These are phyloP conservation scores for Chrysomela aeneicollis DNA, from an alignment of 2,888 invertebrate species.

Conservation along the genomic window DNA sequence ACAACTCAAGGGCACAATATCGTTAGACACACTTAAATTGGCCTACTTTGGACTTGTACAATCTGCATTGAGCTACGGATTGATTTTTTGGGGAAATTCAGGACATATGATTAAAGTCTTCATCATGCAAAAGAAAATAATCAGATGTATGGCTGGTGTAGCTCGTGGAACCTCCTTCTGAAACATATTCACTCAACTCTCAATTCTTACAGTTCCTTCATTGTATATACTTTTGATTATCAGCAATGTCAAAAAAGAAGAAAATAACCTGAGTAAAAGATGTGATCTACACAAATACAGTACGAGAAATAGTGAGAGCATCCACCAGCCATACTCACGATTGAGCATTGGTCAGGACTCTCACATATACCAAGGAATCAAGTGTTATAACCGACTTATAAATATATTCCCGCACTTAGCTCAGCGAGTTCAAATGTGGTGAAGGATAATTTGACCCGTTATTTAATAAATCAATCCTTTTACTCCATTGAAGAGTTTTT, in stretches of 20 bases:
- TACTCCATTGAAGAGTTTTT: too few species aligned
- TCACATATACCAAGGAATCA: constrained; percentile 13
- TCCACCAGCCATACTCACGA: constrained; percentile 13
- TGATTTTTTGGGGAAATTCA: constrained; percentile 20
- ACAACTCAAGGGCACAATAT: constrained; percentile 15
- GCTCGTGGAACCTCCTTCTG: constrained; percentile 5
- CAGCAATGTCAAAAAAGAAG: background rate
- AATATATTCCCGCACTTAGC: too few species aligned
- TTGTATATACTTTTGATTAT: constrained; percentile 1
- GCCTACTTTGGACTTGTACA: constrained; percentile 23
- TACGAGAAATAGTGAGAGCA: constrained; percentile 10
- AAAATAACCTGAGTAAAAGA: constrained; percentile 4
- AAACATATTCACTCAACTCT: constrained; percentile 9
- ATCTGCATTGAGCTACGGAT: constrained; percentile 16
- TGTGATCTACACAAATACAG: constrained; percentile 12
- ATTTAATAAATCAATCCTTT: too few species aligned
- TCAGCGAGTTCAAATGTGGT: too few species aligned
- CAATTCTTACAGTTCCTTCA: constrained; percentile 10
- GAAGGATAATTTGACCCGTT: too few species aligned
- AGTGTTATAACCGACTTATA: constrained; percentile 1
- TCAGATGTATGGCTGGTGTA: constrained; percentile 19
- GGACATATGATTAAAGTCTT: constrained; percentile 13
- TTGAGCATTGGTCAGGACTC: background rate
- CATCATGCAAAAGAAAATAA: constrained; percentile 20
- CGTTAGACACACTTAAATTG: constrained; percentile 15